These are phyloP conservation scores for Metopolophium dirhodum DNA, from an alignment of 1,140 invertebrate genomes.

Conservation along the genomic window DNA sequence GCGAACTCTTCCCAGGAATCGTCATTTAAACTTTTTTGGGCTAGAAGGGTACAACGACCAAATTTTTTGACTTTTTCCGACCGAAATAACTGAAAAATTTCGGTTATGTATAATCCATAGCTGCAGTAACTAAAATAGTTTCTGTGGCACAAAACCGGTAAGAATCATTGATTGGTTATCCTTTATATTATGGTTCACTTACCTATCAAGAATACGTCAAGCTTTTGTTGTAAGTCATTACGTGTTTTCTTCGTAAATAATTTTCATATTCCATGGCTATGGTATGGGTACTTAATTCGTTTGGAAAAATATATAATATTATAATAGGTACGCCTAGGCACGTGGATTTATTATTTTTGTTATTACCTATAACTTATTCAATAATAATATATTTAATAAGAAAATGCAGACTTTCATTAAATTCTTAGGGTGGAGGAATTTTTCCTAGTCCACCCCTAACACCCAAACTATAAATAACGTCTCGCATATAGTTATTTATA, in stretches of 20 bases:
- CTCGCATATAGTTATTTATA: neutral
- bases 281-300: too few relatives aligned
- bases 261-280: neutral
- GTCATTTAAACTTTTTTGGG: neutral
- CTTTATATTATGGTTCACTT: neutral
- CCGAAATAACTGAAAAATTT: neutral
- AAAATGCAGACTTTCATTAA: neutral
- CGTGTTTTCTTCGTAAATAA: neutral
- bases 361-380: too few relatives aligned
- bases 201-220: neutral
- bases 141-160: neutral
- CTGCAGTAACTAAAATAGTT: neutral
- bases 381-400: too few relatives aligned
- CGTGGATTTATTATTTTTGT: too few relatives aligned
- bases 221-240: too few relatives aligned
- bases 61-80: neutral
- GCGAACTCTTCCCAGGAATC: neutral
- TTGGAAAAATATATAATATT: too few relatives aligned
- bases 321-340: too few relatives aligned
- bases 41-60: neutral
- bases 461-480: accelerated
- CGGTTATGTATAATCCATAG: neutral
- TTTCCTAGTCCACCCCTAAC: neutral
- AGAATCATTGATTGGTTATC: too few relatives aligned
- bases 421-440: neutral